A percentile compares a stretch with the other conserved stretches of the same genome.
phyloP scores from a whole-genome alignment of 2,797 vertebrate genomes.

The Danio albolineatus region DNA sequence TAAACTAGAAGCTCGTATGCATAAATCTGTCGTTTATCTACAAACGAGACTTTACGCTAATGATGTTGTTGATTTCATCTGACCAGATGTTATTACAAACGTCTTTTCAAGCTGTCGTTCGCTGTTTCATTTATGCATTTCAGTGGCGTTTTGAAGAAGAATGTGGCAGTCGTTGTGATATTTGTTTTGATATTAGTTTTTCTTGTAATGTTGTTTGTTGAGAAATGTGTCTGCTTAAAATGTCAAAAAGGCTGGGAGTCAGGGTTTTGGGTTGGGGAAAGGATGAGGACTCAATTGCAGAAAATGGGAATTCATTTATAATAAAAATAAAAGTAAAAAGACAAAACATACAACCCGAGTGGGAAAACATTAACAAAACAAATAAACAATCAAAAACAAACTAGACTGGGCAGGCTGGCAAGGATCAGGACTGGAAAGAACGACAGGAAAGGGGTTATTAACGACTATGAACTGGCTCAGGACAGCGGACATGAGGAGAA shows the following conservation, averaged over 20 bases:
- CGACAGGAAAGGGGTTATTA: no score
- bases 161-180: not conserved
- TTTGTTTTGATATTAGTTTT: not conserved
- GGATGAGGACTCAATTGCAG: no score
- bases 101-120: not conserved
- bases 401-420: no score
- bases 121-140: not conserved
- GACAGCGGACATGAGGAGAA: no score
- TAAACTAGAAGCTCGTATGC: not conserved
- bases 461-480: no score
- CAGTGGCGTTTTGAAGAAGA: not conserved
- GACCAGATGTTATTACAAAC: constrained; percentile 25
- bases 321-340: no score
- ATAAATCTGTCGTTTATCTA: not conserved
- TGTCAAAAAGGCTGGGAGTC: not conserved
- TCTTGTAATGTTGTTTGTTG: not conserved
- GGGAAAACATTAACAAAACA: no score
- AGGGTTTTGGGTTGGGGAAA: no score
- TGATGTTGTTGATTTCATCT: not conserved
- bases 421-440: no score
- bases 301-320: no score
- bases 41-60: not conserved
- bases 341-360: no score
- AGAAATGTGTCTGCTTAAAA: not conserved
- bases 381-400: no score